A percentile compares a stretch with the other conserved stretches of the same genome.
Evolutionary conservation across 2,888 invertebrate species (phyloP).

Genomic region (Maniola hyperantus): DNA sequence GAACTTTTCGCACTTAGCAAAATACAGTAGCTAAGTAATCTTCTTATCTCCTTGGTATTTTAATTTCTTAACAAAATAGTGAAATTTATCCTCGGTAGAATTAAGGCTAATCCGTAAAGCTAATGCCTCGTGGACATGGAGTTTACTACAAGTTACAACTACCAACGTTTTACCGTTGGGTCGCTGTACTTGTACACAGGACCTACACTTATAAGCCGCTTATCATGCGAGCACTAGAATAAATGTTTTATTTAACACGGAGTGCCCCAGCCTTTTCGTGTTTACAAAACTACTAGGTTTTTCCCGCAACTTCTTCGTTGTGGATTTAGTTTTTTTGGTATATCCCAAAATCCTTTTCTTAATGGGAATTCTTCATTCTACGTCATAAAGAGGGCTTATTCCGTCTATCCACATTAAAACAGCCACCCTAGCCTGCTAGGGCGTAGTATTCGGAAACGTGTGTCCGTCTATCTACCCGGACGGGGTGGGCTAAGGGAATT

Average conservation of each 20-base stretch:
- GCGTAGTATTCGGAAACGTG: too few species aligned
- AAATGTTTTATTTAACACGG: not conserved
- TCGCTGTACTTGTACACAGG: not conserved
- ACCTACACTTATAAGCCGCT: constrained; percentile 2
- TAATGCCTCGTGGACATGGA: not conserved
- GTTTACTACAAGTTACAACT: constrained; percentile 13
- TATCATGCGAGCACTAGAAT: not conserved
- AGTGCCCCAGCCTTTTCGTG: not conserved
- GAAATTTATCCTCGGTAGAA: not conserved
- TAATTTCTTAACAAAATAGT: not conserved
- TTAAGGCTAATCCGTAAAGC: constrained; percentile 10
- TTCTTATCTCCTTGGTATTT: not conserved
- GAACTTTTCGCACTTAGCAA: not conserved
- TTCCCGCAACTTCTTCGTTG: not conserved
- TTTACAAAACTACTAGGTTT: not conserved
- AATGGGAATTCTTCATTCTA: too few species aligned
- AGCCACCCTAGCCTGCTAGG: too few species aligned
- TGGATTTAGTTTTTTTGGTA: too few species aligned
- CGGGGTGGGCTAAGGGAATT: too few species aligned
- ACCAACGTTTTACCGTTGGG: constrained; percentile 9
- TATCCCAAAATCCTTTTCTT: too few species aligned
- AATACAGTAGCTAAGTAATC: not conserved
- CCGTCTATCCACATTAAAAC: too few species aligned
- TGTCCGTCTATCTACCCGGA: too few species aligned
- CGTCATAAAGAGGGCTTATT: too few species aligned